Conservation (phyloP, 2,797 vertebrate genomes). For the Babyrousa celebensis region DNA sequence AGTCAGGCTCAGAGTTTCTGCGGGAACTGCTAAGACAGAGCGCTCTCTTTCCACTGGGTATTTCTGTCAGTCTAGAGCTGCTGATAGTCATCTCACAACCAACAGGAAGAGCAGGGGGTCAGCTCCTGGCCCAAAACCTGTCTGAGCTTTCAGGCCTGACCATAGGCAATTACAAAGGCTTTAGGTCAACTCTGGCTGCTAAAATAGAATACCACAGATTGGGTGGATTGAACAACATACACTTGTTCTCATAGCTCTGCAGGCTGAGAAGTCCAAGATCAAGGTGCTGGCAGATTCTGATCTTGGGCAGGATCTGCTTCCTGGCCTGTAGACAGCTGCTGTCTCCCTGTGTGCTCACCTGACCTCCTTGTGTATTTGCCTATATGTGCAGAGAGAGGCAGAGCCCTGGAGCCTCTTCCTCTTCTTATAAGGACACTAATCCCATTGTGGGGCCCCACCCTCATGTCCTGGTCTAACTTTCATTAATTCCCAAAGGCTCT, state of each 20-base stretch:
- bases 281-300: background rate
- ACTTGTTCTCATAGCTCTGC: background rate
- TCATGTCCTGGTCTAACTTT: background rate
- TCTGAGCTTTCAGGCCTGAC: constrained; percentile 27
- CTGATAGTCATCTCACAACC: background rate
- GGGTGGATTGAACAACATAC: background rate
- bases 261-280: background rate
- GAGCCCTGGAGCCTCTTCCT: background rate
- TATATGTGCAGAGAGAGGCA: background rate
- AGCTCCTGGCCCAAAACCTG: background rate
- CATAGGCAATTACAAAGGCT: background rate
- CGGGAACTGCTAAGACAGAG: background rate
- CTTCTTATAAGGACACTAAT: background rate
- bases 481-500: background rate
- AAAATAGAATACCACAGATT: background rate
- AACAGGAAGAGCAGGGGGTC: background rate
- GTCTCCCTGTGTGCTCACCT: background rate
- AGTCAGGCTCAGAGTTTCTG: constrained; percentile 6
- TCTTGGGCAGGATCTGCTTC: background rate
- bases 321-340: background rate
- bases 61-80: constrained; percentile 17
- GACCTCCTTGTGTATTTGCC: background rate
- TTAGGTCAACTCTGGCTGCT: background rate
- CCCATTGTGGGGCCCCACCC: background rate
- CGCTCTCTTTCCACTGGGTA: background rate